These are phyloP conservation scores for Altica lythri DNA, from an alignment of 2,888 invertebrate genomes.

Conservation along the genomic window DNA sequence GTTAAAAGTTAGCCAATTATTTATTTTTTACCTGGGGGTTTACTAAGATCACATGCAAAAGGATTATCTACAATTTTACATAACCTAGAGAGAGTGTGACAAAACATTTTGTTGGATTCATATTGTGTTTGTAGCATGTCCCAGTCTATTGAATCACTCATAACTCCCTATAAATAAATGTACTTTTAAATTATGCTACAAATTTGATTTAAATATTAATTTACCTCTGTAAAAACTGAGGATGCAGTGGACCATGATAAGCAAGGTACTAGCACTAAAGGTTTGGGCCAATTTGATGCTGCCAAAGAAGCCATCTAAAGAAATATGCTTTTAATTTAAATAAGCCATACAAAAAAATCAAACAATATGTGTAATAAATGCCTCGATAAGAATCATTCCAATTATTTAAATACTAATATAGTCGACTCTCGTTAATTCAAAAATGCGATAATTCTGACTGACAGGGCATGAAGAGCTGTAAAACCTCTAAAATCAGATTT, in stretches of 20 bases:
- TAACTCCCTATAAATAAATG: constrained; percentile 75
- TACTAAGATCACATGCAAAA: constrained; percentile 49
- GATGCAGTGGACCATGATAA: constrained; percentile 98
- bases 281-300: constrained; percentile 94
- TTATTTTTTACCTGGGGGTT: constrained; percentile 44
- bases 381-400: too few relatives aligned
- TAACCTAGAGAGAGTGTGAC: constrained; percentile 85
- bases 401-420: background rate
- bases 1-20: constrained; percentile 4
- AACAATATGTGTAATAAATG: too few relatives aligned
- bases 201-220: background rate
- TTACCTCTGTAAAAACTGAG: constrained; percentile 88
- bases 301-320: constrained; percentile 95
- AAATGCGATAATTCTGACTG: too few relatives aligned
- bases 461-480: too few relatives aligned
- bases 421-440: too few relatives aligned
- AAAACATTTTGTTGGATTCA: constrained; percentile 76
- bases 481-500: too few relatives aligned
- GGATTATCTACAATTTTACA: constrained; percentile 77
- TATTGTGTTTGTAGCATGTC: constrained; percentile 87
- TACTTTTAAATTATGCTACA: background rate
- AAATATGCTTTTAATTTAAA: constrained; percentile 33
- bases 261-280: constrained; percentile 91
- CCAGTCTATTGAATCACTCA: constrained; percentile 96
- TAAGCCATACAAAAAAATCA: background rate